Conservation (phyloP, 2,797 vertebrate species). For the Merluccius polli region DNA sequence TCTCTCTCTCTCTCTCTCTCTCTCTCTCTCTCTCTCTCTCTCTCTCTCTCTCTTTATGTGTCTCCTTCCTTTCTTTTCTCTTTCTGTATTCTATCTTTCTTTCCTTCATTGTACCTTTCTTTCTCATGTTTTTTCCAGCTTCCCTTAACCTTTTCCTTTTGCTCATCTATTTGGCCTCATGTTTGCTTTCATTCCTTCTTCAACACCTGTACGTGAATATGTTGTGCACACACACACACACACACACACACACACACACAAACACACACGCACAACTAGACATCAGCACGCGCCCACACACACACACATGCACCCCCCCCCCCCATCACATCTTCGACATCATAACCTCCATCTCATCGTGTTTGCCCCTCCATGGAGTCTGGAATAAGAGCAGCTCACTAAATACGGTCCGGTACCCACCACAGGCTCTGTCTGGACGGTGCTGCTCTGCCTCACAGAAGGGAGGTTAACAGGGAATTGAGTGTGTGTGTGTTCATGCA, state of each 20-base stretch:
- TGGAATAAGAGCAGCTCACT: conserved; percentile 5
- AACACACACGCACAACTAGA: neutral
- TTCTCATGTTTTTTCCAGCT: neutral
- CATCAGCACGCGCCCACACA: neutral
- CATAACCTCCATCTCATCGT: neutral
- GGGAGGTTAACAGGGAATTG: conserved; percentile 64
- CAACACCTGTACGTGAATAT: neutral
- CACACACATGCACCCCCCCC: neutral
- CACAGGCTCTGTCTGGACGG: conserved; percentile 40
- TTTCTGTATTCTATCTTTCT: neutral
- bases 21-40: conserved; percentile 8
- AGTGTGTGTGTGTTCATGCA: neutral
- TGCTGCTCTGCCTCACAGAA: conserved; percentile 48
- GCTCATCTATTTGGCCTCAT: neutral
- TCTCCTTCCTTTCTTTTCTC: conserved; percentile 11
- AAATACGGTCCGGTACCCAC: conserved; percentile 53
- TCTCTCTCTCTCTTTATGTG: neutral
- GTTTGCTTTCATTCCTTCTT: neutral
- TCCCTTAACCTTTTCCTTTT: neutral
- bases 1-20: conserved; percentile 20
- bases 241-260: neutral
- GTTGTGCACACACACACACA: neutral
- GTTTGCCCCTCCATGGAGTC: neutral
- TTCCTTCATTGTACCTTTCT: conserved; percentile 13
- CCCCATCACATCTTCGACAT: neutral